Evolutionary conservation across 2,888 invertebrate genomes (phyloP).

Genomic region (Dioctria linearis): DNA sequence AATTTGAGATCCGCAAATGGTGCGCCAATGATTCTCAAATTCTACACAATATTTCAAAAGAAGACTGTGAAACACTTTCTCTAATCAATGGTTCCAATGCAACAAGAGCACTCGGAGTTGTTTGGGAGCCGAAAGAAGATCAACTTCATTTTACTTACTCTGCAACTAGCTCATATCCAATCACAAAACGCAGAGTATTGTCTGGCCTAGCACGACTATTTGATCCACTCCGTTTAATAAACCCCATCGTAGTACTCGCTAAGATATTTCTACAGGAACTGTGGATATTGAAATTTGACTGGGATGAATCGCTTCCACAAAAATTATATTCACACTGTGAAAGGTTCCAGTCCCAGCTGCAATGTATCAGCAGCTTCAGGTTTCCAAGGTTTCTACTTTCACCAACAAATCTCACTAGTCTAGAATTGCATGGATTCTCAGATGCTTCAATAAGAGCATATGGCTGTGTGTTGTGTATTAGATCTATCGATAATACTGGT

Average conservation of each 20-base stretch:
- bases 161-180: neutral
- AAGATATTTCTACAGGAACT: constrained; percentile 62
- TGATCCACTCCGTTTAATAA: constrained; percentile 60
- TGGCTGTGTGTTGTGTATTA: neutral
- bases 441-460: neutral
- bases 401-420: neutral
- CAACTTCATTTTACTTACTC: neutral
- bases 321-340: constrained; percentile 42
- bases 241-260: constrained; percentile 58
- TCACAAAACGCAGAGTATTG: constrained; percentile 51
- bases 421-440: too few species aligned
- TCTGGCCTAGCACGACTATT: constrained; percentile 56
- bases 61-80: neutral
- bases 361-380: neutral
- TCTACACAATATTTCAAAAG: neutral
- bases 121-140: neutral
- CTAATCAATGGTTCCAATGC: neutral
- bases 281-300: constrained; percentile 60
- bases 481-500: neutral
- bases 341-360: neutral
- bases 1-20: neutral
- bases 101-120: neutral
- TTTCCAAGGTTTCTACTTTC: neutral
- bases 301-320: too few species aligned
- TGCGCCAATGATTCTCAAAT: neutral